Percentiles rank a stretch among this genome's conserved stretches.
phyloP scores from a whole-genome alignment of 1,140 invertebrate species.

The Cyclina sinensis region DNA sequence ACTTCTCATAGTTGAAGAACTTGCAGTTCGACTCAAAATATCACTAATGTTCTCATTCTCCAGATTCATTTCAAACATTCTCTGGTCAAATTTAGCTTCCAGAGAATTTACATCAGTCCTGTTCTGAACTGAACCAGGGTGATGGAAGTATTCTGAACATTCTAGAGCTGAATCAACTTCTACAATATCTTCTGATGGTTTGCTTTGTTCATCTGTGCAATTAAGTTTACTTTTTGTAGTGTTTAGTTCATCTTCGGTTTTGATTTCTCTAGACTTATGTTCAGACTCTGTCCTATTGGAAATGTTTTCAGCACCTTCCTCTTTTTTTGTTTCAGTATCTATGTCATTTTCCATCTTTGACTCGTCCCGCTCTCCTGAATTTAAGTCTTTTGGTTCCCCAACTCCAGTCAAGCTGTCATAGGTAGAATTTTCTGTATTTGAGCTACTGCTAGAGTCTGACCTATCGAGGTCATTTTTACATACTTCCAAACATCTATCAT shows the following conservation, averaged over 20 bases:
- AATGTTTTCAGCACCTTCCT: neutral
- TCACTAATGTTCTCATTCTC: neutral
- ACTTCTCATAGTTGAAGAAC: neutral
- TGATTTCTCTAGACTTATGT: too few species aligned
- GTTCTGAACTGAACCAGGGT: too few species aligned
- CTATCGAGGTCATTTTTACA: neutral
- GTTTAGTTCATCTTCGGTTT: too few species aligned
- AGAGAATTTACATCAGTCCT: neutral
- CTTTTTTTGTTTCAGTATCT: neutral
- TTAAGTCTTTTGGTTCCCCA: neutral
- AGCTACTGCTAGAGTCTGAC: neutral
- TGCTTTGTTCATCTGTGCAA: too few species aligned
- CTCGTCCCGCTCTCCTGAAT: neutral
- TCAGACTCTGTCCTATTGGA: too few species aligned
- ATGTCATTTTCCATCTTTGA: neutral
- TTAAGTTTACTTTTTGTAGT: too few species aligned
- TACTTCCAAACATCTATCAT: too few species aligned
- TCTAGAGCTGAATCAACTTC: too few species aligned
- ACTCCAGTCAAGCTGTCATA: neutral
- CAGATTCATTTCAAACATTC: neutral
- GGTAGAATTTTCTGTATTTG: conserved; percentile 7
- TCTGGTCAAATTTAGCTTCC: neutral
- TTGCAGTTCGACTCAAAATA: neutral
- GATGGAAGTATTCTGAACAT: too few species aligned
- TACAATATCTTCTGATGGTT: too few species aligned